Conservation (phyloP, 1,140 invertebrate genomes). For the Spodoptera frugiperda region DNA sequence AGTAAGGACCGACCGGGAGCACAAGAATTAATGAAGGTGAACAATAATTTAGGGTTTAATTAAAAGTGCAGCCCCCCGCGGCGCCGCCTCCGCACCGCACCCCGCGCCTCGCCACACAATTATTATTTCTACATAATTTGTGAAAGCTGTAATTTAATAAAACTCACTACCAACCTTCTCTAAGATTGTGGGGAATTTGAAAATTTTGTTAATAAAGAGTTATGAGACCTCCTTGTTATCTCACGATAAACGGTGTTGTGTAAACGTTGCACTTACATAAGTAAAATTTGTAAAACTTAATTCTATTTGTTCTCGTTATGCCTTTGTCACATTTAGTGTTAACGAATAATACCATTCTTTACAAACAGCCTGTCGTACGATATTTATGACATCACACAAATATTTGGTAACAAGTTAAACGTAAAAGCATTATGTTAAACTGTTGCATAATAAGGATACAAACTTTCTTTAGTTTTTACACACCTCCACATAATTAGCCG, state of each 20-base stretch:
- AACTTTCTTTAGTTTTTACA: neutral
- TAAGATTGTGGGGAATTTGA: slow-evolving; percentile 28
- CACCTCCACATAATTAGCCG: neutral
- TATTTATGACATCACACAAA: too few species aligned
- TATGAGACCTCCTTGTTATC: slow-evolving; percentile 12
- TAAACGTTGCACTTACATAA: neutral
- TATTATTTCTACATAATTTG: slow-evolving; percentile 83
- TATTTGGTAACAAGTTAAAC: too few species aligned
- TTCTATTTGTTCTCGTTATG: neutral
- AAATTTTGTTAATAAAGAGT: slow-evolving; percentile 34
- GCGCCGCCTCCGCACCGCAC: slow-evolving; percentile 68
- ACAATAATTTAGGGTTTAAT: slow-evolving; percentile 85
- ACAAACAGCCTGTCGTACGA: too few species aligned
- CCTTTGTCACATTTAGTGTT: too few species aligned
- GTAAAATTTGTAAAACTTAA: neutral
- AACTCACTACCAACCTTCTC: slow-evolving; percentile 58
- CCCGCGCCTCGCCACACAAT: slow-evolving; percentile 60
- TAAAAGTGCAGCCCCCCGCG: slow-evolving; percentile 81
- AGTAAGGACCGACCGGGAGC: slow-evolving; percentile 77
- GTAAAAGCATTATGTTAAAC: too few species aligned
- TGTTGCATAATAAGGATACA: too few species aligned
- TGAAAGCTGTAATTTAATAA: slow-evolving; percentile 84
- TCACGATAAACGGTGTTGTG: too few species aligned
- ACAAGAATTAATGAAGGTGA: slow-evolving; percentile 82
- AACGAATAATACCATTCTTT: too few species aligned